Evolutionary conservation across 2,113 vertebrate genomes (phyloP).

Genomic region (Sphyrna mokarran): DNA sequence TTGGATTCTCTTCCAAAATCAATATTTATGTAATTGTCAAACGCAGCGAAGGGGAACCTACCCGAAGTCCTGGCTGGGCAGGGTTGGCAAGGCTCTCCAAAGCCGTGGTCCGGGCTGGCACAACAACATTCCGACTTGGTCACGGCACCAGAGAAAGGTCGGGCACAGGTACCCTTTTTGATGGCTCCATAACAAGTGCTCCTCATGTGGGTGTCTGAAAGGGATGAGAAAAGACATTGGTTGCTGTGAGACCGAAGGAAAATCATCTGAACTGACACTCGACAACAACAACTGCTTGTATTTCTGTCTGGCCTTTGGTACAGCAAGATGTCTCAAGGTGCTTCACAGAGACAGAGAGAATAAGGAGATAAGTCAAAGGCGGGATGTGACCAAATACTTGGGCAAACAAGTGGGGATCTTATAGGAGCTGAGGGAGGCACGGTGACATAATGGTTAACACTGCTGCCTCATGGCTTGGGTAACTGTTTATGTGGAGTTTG

Average conservation of each 20-base stretch:
- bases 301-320: not conserved
- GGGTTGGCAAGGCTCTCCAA: constrained; percentile 89
- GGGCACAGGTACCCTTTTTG: constrained; percentile 86
- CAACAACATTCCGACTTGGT: constrained; percentile 98
- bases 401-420: not conserved
- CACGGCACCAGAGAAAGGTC: constrained; percentile 85
- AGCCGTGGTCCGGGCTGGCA: constrained; percentile 84
- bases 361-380: not conserved
- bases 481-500: too few species aligned
- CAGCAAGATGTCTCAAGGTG: not conserved
- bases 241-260: not conserved
- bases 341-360: not conserved
- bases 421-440: not conserved
- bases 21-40: not conserved
- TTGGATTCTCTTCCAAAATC: not conserved
- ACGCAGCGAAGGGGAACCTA: constrained; percentile 44
- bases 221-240: too few species aligned
- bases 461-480: too few species aligned
- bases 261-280: not conserved
- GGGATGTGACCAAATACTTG: not conserved
- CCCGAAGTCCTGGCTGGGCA: constrained; percentile 90
- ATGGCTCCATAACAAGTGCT: constrained; percentile 93
- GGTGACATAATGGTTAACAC: too few species aligned
- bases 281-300: not conserved
- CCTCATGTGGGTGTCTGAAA: constrained; percentile 85